phyloP scores from a whole-genome alignment of 2,797 vertebrate genomes.

The Clangula hyemalis region DNA sequence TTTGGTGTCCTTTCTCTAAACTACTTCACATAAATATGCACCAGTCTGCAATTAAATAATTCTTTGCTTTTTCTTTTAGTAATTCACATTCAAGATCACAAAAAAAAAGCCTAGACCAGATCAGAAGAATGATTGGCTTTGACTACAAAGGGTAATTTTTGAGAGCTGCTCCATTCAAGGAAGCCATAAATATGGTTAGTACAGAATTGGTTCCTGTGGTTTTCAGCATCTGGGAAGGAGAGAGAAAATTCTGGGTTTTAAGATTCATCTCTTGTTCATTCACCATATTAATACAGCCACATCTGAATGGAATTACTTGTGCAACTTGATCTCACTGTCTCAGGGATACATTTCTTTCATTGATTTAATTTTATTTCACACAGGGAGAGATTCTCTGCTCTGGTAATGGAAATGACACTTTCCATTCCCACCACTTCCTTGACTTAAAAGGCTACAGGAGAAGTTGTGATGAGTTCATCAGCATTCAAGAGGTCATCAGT shows the following conservation, averaged over 20 bases:
- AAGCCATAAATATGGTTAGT: background rate
- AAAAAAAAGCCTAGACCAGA: background rate
- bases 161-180: conserved; percentile 10
- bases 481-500: background rate
- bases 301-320: conserved; percentile 34
- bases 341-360: background rate
- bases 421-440: background rate
- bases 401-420: conserved; percentile 23
- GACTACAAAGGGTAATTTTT: conserved; percentile 45
- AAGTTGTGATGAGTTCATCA: background rate
- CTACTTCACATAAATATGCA: background rate
- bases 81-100: background rate
- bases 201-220: background rate
- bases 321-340: conserved; percentile 31
- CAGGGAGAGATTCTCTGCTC: background rate
- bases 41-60: background rate
- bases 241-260: background rate
- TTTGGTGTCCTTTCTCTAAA: background rate
- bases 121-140: conserved; percentile 30
- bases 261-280: conserved; percentile 19
- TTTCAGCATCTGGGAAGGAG: conserved; percentile 40
- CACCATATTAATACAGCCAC: background rate
- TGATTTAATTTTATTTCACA: background rate
- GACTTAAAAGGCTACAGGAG: background rate
- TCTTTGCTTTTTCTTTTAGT: background rate